Conservation (phyloP, 2,797 vertebrate species). For the Enteromius anoplus region DNA sequence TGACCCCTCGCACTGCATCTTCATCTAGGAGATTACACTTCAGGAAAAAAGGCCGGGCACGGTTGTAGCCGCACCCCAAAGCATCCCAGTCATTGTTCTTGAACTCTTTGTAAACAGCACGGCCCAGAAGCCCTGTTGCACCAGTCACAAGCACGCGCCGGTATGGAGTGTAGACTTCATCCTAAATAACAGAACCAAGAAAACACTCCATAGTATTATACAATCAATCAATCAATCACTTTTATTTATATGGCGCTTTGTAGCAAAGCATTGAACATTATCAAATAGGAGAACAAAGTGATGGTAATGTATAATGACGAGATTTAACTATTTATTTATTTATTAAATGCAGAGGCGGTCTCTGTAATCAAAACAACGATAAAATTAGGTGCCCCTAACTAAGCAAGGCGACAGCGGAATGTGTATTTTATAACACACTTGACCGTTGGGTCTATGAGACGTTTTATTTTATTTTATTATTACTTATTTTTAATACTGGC, state of each 20-base stretch:
- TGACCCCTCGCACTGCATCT: slow-evolving; percentile 80
- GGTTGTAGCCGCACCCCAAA: slow-evolving; percentile 84
- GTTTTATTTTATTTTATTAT: not conserved
- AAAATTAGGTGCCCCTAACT: no score
- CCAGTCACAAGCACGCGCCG: slow-evolving; percentile 88
- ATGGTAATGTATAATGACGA: no score
- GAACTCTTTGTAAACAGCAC: slow-evolving; percentile 90
- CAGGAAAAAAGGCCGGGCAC: slow-evolving; percentile 86
- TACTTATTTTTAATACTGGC: not conserved
- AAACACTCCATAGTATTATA: no score
- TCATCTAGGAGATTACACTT: slow-evolving; percentile 88
- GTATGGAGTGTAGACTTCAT: slow-evolving; percentile 74
- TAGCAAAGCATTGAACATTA: no score
- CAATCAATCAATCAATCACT: no score
- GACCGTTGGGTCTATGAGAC: not conserved
- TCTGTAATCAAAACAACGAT: no score
- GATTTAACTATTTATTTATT: no score
- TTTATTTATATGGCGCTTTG: no score
- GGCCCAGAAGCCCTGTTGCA: slow-evolving; percentile 91
- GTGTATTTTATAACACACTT: not conserved
- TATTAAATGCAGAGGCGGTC: no score
- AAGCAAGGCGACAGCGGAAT: no score
- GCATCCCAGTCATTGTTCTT: slow-evolving; percentile 83
- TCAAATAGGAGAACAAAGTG: no score
- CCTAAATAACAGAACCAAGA: slow-evolving; percentile 70